Evolutionary conservation across 2,888 invertebrate species (phyloP), one percentile per base, ranked within the genome.

Genomic region (Matsumyia berberina): DNA sequence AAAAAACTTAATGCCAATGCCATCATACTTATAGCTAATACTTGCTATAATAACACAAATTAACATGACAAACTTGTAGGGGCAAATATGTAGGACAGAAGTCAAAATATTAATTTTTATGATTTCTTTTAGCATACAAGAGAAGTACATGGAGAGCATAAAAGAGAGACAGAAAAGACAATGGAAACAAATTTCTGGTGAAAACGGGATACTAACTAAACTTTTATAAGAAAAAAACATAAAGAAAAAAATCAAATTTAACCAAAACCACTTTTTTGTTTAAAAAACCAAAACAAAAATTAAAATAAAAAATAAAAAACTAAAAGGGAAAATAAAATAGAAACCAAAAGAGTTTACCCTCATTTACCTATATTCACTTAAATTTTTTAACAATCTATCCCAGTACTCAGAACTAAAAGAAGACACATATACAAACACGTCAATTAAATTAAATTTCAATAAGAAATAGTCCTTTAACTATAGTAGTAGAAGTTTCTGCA

Each of bases 311-410:
- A 55, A 60, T 7, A 29, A 58, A 77, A 70, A 42, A 31, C 19
- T 35, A 29, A n/a, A n/a, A n/a, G n/a, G n/a, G n/a, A n/a, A n/a
- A n/a, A n/a, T n/a, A n/a, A n/a, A n/a, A 37, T 37, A 31, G n/a
- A 44, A 78, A 78, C 49, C 15, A 44, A 35, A 62, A 55, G 69
- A 81, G 74, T 42, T 86, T 85, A 64, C 83, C 80, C 78, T 66
- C 87, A 88, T 90, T 91, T 92, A 91, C 92, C 91, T 92, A 92
- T 91, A 91, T 90, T 92, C 91, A 90, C 90, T 90, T 90, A 92
- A 91, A 91, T 90, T 92, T 90, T 91, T 92, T 90, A 92, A 91
- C 91, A 92, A 91, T 91, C 91, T 92, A 91, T 92, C 92, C 92
- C 92, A 92, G 91, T 92, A 92, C 89, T 92, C 92, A 89, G 91